Evolutionary conservation across 2,797 vertebrate genomes (phyloP).

Genomic region (Cossypha caffra): DNA sequence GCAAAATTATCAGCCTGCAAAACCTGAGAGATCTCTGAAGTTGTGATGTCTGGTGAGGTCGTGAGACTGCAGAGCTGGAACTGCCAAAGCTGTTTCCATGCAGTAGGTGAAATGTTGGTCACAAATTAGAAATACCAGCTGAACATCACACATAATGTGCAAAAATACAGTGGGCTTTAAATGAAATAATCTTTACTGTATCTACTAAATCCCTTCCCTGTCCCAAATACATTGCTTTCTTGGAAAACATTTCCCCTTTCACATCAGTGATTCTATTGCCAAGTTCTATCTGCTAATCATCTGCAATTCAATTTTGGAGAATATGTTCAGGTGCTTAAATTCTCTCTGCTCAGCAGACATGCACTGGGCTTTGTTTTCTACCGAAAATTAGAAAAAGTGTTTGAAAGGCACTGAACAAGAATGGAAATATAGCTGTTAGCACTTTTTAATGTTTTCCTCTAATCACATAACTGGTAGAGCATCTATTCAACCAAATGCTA

Average conservation of each 20-base stretch:
- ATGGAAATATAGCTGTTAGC: neutral
- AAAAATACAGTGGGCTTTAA: neutral
- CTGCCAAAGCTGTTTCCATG: neutral
- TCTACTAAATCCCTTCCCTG: neutral
- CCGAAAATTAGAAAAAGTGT: neutral
- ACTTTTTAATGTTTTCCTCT: slow-evolving; percentile 12
- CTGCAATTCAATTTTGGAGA: neutral
- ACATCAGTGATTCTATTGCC: neutral
- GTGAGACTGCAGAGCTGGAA: neutral
- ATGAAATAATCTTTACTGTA: neutral
- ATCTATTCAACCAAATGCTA: neutral
- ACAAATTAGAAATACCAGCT: neutral
- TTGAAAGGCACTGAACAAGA: neutral
- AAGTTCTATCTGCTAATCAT: neutral
- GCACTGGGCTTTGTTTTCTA: neutral
- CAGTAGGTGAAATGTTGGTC: neutral
- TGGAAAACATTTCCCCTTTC: neutral
- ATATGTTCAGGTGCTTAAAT: neutral
- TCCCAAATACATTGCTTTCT: neutral
- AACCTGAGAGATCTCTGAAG: neutral
- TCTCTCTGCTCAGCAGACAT: neutral
- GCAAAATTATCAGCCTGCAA: neutral
- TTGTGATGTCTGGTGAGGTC: neutral
- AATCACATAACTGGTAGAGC: neutral
- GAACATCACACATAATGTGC: neutral